Evolutionary conservation across 2,113 vertebrate species (phyloP).

Genomic region (Ifrita kowaldi): DNA sequence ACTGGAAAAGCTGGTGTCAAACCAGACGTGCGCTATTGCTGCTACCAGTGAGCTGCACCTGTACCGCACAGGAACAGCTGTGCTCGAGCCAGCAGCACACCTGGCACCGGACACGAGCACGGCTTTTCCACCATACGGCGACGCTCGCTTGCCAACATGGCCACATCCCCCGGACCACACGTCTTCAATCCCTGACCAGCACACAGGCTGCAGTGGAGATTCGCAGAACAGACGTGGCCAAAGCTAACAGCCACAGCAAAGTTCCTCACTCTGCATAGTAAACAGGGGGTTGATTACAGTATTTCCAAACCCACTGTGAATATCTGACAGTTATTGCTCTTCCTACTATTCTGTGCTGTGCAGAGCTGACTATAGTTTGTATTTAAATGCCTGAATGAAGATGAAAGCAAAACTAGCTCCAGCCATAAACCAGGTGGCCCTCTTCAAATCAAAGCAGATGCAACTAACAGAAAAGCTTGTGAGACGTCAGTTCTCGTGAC

Average conservation of each 20-base stretch:
- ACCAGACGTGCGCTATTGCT: neutral
- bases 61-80: neutral
- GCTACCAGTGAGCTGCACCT: neutral
- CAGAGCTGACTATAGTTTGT: neutral
- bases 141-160: fast-evolving
- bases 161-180: neutral
- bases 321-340: neutral
- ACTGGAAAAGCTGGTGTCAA: neutral
- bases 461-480: conserved; percentile 4
- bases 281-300: neutral
- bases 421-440: conserved; percentile 17
- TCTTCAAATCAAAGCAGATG: conserved; percentile 32
- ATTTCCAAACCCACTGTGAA: neutral
- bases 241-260: neutral
- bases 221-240: neutral
- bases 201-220: fast-evolving
- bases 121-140: fast-evolving
- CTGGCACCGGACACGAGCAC: neutral
- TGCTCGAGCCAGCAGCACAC: neutral
- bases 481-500: neutral
- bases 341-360: neutral
- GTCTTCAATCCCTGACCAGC: neutral
- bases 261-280: neutral
- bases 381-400: neutral
- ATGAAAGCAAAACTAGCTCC: conserved; percentile 39